Conservation (phyloP, 2,113 vertebrate species). For the Dendrocopos noguchii region DNA sequence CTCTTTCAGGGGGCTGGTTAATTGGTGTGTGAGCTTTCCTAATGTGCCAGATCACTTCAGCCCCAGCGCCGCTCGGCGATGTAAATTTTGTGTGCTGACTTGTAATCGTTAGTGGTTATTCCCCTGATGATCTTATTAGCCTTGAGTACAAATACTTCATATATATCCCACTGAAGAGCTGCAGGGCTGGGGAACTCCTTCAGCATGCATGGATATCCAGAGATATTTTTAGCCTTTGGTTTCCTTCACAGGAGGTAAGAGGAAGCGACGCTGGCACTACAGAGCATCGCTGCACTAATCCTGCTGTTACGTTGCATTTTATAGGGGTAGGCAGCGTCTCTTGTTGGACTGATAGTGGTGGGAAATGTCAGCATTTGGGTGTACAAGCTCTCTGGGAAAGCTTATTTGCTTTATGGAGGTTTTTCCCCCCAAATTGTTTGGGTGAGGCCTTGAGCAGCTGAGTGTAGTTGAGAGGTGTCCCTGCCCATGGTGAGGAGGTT, state of each 20-base stretch:
- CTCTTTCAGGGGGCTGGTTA: not conserved
- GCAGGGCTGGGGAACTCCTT: not conserved
- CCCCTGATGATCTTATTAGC: slow-evolving; percentile 30
- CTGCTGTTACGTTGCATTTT: not conserved
- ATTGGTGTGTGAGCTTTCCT: slow-evolving; percentile 27
- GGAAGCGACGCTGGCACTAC: not conserved
- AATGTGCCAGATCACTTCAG: not conserved
- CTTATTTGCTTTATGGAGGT: fast-evolving
- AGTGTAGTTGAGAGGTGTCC: too few species aligned
- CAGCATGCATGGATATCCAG: not conserved
- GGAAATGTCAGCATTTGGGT: not conserved
- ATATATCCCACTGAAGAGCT: not conserved
- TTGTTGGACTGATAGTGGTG: fast-evolving
- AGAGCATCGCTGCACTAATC: not conserved
- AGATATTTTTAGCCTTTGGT: not conserved
- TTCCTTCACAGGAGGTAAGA: not conserved
- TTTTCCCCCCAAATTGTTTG: too few species aligned
- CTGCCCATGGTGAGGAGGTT: too few species aligned
- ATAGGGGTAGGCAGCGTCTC: not conserved
- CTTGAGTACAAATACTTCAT: slow-evolving; percentile 9
- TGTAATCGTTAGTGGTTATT: slow-evolving; percentile 26
- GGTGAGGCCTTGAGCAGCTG: too few species aligned
- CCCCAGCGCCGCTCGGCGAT: not conserved
- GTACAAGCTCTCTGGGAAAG: not conserved
- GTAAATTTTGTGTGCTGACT: slow-evolving; percentile 38